A percentile compares a stretch with the other conserved stretches of the same genome.
Conservation (phyloP, 2,888 invertebrate species). For the Sphaerophoria taeniata region DNA sequence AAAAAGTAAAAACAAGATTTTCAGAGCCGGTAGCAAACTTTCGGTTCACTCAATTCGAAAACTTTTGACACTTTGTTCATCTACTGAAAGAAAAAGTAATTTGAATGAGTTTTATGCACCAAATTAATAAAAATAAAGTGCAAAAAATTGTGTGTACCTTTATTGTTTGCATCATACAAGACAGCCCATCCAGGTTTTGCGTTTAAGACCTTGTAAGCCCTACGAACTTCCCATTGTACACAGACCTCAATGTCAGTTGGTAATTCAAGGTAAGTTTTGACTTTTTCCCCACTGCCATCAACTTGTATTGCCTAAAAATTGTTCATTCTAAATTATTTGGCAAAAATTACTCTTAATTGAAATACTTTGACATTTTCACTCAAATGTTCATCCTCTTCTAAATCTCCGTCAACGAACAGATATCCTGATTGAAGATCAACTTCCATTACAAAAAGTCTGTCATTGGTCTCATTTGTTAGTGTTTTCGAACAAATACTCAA, state of each 20-base stretch:
- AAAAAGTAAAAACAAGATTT: no score
- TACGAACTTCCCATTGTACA: constrained; percentile 5
- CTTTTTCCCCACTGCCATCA: background rate
- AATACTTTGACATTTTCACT: constrained; percentile 13
- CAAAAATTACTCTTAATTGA: background rate
- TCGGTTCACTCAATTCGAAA: background rate
- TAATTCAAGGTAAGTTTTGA: constrained; percentile 12
- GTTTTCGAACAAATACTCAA: constrained; percentile 23
- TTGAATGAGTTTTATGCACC: background rate
- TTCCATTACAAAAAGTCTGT: constrained; percentile 26
- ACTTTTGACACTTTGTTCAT: background rate
- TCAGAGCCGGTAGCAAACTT: background rate
- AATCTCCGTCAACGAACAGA: background rate
- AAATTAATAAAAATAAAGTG: background rate
- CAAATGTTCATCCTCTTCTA: background rate
- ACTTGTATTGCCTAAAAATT: constrained; percentile 23
- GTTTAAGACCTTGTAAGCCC: constrained; percentile 16
- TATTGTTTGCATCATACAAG: background rate
- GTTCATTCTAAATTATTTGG: no score
- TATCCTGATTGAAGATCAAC: constrained; percentile 50
- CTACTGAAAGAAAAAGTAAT: background rate
- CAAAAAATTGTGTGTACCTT: constrained; percentile 7
- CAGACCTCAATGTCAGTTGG: constrained; percentile 1
- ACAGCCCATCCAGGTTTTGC: constrained; percentile 17
- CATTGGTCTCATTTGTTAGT: background rate